Evolutionary conservation across 1,140 invertebrate species (phyloP).

Genomic region (Holcopasites calliopsidis): DNA sequence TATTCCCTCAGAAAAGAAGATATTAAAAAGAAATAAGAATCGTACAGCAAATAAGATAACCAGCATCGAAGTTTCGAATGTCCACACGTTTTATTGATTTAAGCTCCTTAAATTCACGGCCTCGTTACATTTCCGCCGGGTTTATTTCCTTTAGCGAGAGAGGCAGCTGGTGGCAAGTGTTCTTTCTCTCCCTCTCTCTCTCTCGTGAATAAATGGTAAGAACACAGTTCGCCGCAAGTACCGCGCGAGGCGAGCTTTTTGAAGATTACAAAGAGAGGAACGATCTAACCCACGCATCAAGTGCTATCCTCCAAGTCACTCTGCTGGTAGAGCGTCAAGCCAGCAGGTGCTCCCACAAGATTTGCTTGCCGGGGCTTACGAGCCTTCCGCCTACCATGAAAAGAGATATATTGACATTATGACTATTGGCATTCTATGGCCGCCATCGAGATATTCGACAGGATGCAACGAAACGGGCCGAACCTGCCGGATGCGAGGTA

Average conservation of each 20-base stretch:
- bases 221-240: not conserved
- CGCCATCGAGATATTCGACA: not conserved
- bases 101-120: not conserved
- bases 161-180: constrained; percentile 16
- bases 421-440: constrained; percentile 14
- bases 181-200: no score
- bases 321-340: constrained; percentile 15
- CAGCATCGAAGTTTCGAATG: not conserved
- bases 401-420: constrained; percentile 19
- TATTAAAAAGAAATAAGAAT: not conserved
- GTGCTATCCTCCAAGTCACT: not conserved
- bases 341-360: constrained; percentile 52
- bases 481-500: not conserved
- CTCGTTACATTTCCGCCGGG: not conserved
- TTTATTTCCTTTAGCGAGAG: not conserved
- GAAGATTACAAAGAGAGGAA: constrained; percentile 24
- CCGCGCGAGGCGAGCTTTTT: not conserved
- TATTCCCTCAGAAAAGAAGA: no score
- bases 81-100: not conserved
- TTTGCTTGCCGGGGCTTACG: constrained; percentile 49
- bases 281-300: not conserved
- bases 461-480: not conserved
- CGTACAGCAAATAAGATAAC: not conserved
- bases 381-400: constrained; percentile 6
- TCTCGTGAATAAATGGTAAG: constrained; percentile 18